These are phyloP conservation scores for Cololabis saira DNA, from an alignment of 2,113 vertebrate genomes.

Conservation along the genomic window DNA sequence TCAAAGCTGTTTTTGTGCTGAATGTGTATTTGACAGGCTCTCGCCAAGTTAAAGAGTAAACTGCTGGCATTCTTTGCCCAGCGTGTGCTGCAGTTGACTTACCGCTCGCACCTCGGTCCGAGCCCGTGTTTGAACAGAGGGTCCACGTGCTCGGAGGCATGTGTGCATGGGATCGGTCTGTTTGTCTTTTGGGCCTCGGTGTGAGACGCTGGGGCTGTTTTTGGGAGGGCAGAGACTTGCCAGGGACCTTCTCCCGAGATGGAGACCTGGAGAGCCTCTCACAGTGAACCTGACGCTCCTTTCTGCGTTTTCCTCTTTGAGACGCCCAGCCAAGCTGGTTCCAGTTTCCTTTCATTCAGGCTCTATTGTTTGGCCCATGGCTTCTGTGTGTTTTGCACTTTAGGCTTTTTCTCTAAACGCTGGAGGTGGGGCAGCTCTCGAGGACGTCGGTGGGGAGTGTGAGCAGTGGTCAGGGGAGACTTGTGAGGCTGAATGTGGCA, in stretches of 20 bases:
- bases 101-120: conserved; percentile 33
- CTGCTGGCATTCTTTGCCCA: conserved; percentile 70
- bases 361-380: conserved; percentile 49
- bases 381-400: conserved; percentile 44
- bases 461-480: conserved; percentile 22
- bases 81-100: conserved; percentile 60
- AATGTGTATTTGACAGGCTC: conserved; percentile 63
- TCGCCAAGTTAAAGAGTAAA: conserved; percentile 77
- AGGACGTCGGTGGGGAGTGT: conserved; percentile 21
- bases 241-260: too few relatives aligned
- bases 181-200: conserved; percentile 67
- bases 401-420: conserved; percentile 26
- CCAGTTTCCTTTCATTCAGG: conserved; percentile 53
- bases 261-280: conserved; percentile 50
- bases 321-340: conserved; percentile 59
- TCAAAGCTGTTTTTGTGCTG: conserved; percentile 54
- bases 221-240: conserved; percentile 32
- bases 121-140: conserved; percentile 53
- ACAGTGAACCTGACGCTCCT: conserved; percentile 38
- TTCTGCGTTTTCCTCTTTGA: conserved; percentile 12
- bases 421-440: conserved; percentile 25
- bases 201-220: conserved; percentile 57
- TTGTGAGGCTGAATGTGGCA: conserved; percentile 42
- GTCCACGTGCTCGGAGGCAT: conserved; percentile 52
- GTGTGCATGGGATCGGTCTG: conserved; percentile 34